phyloP scores from a whole-genome alignment of 1,140 invertebrate genomes.

The Drepana arcuata region DNA sequence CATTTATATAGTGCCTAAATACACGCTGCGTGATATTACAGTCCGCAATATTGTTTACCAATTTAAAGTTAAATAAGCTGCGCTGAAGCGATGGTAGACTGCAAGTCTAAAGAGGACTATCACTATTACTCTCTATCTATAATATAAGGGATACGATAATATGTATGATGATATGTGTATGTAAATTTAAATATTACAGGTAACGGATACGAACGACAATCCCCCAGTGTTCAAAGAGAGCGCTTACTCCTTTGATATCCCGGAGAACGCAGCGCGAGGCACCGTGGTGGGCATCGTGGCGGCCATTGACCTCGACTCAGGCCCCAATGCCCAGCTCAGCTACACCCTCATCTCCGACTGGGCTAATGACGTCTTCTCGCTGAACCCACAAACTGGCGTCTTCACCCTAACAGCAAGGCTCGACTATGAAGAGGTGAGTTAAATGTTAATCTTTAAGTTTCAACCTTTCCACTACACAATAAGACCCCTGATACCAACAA shows the following conservation, averaged over 20 bases:
- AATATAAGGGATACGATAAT: no score
- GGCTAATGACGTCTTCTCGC: conserved; percentile 93
- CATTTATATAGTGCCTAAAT: no score
- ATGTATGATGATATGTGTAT: no score
- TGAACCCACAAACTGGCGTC: conserved; percentile 91
- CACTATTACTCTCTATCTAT: no score
- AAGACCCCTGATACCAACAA: no score
- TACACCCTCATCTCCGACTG: conserved; percentile 93
- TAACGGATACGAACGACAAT: conserved; percentile 95
- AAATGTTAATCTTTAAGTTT: no score
- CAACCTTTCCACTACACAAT: no score
- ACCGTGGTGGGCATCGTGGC: conserved; percentile 85
- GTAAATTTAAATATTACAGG: conserved; percentile 73
- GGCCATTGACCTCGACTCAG: conserved; percentile 88
- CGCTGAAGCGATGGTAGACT: no score
- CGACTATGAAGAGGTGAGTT: conserved; percentile 93
- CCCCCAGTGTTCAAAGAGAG: conserved; percentile 88
- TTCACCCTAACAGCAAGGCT: conserved; percentile 90
- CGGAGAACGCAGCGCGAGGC: conserved; percentile 86
- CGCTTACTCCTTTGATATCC: conserved; percentile 91
- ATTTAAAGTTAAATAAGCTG: no score
- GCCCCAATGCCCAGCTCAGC: conserved; percentile 88
- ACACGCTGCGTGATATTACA: no score
- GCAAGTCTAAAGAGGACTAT: no score
- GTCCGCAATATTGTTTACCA: no score